Evolutionary conservation across 2,888 invertebrate species (phyloP).

Genomic region (Dynastes maya): DNA sequence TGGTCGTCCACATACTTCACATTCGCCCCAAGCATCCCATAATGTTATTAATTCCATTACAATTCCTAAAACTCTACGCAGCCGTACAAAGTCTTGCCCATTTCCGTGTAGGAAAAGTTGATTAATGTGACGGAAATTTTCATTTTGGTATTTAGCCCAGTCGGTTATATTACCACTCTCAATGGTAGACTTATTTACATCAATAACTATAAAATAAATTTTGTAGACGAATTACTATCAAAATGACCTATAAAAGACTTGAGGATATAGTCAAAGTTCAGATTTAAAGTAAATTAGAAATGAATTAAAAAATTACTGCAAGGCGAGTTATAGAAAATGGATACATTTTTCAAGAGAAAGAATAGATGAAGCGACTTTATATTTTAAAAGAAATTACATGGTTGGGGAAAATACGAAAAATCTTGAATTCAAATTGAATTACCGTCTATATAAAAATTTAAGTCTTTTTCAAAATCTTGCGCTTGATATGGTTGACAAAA

Average conservation of each 20-base stretch:
- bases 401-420: no score
- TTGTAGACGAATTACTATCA: neutral
- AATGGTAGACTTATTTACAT: constrained; percentile 51
- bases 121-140: constrained; percentile 71
- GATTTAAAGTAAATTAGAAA: no score
- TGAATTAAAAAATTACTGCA: no score
- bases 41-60: constrained; percentile 71
- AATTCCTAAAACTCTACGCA: constrained; percentile 69
- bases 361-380: no score
- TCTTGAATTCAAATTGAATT: constrained; percentile 53
- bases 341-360: no score
- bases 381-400: no score
- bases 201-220: constrained; percentile 38
- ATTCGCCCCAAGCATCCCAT: constrained; percentile 74
- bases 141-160: constrained; percentile 72
- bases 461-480: constrained; percentile 68
- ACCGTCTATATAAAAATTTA: constrained; percentile 72
- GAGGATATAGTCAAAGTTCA: no score
- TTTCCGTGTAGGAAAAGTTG: constrained; percentile 69
- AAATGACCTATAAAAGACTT: no score
- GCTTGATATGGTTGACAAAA: constrained; percentile 70
- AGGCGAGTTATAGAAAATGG: no score
- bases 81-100: constrained; percentile 67
- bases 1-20: constrained; percentile 70
- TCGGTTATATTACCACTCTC: constrained; percentile 70